These are phyloP conservation scores for Merops nubicus DNA, from an alignment of 2,113 vertebrate species.

Conservation along the genomic window DNA sequence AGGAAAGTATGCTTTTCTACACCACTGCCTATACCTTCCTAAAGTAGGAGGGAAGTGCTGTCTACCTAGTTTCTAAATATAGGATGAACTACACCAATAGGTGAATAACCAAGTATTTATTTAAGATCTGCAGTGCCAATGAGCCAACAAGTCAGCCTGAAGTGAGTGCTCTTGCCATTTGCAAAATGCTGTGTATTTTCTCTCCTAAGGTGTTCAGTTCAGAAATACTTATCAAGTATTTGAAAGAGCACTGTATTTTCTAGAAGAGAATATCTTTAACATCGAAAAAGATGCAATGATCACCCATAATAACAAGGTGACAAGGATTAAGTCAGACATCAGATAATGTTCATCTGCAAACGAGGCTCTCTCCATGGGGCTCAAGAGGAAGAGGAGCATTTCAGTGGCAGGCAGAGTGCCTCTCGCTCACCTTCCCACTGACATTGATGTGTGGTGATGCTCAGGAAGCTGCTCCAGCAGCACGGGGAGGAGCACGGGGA, in stretches of 20 bases:
- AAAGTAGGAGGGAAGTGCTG: background rate
- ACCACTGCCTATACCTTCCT: background rate
- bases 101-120: background rate
- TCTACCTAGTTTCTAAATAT: background rate
- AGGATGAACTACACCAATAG: background rate
- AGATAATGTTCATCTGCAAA: accelerated
- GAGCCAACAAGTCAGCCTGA: background rate
- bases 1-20: background rate
- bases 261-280: background rate
- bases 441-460: accelerated
- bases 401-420: background rate
- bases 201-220: background rate
- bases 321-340: background rate
- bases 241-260: background rate
- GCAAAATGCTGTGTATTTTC: background rate
- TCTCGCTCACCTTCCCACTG: background rate
- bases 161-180: accelerated
- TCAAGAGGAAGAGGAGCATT: background rate
- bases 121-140: background rate
- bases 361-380: accelerated
- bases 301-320: background rate
- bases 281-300: background rate
- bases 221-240: background rate
- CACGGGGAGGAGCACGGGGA: accelerated
- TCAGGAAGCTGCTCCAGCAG: background rate